These are phyloP conservation scores for Orientallactaga bullata DNA, from an alignment of 2,113 vertebrate genomes.

Conservation along the genomic window DNA sequence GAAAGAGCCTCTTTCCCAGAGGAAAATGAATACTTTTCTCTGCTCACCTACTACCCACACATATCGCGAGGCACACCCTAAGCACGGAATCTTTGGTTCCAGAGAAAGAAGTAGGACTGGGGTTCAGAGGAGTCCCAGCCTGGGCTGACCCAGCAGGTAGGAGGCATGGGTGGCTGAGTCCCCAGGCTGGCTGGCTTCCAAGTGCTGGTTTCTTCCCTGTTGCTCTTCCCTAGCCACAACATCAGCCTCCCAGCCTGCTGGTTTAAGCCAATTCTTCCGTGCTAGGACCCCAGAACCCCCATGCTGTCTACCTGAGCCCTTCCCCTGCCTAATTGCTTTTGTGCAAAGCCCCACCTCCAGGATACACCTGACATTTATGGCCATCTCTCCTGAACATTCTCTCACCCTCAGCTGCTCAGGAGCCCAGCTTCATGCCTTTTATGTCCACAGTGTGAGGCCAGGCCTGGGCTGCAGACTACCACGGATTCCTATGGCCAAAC, in stretches of 20 bases:
- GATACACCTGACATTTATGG: not conserved
- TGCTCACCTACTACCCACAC: fast-evolving
- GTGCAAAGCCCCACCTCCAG: not conserved
- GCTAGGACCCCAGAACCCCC: not conserved
- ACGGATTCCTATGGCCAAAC: slow-evolving; percentile 72
- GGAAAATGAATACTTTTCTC: not conserved
- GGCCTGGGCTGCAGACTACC: slow-evolving; percentile 26
- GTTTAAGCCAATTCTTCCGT: not conserved
- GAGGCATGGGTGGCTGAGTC: not conserved
- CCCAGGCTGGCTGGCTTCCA: not conserved
- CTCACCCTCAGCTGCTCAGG: not conserved
- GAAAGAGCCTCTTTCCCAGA: not conserved
- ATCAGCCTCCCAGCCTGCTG: not conserved
- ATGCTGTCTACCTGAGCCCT: not conserved
- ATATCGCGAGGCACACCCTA: not conserved
- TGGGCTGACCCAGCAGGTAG: not conserved
- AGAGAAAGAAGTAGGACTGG: not conserved
- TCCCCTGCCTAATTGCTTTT: not conserved
- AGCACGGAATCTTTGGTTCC: fast-evolving
- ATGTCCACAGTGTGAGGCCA: slow-evolving; percentile 58
- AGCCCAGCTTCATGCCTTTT: slow-evolving; percentile 64
- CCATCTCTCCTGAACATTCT: not conserved
- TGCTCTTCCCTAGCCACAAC: too few relatives aligned
- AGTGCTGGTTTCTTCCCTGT: not conserved
- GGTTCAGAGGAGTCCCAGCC: not conserved